A percentile compares a stretch with the other conserved stretches of the same genome.
Conservation (phyloP, 2,797 vertebrate genomes). For the Sebastes baramenuke region DNA sequence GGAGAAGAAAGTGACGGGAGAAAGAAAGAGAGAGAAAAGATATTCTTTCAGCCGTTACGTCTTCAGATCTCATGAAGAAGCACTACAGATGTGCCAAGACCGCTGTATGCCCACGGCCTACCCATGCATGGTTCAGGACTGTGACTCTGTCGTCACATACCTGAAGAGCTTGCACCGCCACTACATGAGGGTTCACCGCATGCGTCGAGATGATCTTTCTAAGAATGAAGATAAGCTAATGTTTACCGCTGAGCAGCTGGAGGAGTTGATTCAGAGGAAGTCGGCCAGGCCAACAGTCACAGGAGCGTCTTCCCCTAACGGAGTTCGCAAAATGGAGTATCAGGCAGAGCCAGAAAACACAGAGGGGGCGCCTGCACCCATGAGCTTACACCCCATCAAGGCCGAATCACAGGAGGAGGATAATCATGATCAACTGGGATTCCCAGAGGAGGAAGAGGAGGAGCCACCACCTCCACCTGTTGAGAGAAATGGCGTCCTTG, state of each 20-base stretch:
- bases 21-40: not conserved
- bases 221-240: constrained; percentile 85
- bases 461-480: constrained; percentile 42
- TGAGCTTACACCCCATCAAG: constrained; percentile 77
- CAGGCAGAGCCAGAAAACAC: constrained; percentile 70
- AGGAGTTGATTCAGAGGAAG: constrained; percentile 84
- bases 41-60: constrained; percentile 14
- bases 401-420: constrained; percentile 46
- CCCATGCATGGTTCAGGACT: constrained; percentile 95
- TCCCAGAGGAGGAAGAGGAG: constrained; percentile 63
- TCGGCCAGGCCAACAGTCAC: constrained; percentile 69
- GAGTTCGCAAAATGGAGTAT: constrained; percentile 79
- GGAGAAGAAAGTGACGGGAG: not conserved
- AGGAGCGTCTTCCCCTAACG: constrained; percentile 62
- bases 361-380: constrained; percentile 56
- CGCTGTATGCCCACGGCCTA: constrained; percentile 87
- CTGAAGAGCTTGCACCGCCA: constrained; percentile 91
- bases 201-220: constrained; percentile 78
- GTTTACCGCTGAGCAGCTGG: constrained; percentile 80
- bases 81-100: constrained; percentile 95
- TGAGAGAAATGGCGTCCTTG: constrained; percentile 69
- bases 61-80: constrained; percentile 91
- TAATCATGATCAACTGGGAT: constrained; percentile 47
- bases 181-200: constrained; percentile 88
- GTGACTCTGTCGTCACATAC: constrained; percentile 91